Percentiles rank a stretch among this genome's conserved stretches.
phyloP scores from a whole-genome alignment of 2,797 vertebrate species.

The Avahi laniger region DNA sequence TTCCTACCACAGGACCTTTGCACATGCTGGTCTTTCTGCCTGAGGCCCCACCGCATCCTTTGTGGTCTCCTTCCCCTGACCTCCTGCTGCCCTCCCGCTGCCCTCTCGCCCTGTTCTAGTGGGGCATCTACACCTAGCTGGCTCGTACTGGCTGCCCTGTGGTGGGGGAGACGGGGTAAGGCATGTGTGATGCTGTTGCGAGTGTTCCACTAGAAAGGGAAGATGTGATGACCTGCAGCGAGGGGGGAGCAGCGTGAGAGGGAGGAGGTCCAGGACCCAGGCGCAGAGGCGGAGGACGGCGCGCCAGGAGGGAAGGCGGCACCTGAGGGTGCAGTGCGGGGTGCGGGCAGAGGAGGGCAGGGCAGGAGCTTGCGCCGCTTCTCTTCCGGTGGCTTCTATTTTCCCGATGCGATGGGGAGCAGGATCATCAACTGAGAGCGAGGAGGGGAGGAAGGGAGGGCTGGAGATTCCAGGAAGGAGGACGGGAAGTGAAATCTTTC shows the following conservation, averaged over 20 bases:
- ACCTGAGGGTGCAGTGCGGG: neutral
- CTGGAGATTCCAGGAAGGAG: neutral
- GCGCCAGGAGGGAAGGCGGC: accelerated
- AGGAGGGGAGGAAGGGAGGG: neutral
- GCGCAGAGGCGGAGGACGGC: accelerated
- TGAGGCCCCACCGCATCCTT: neutral
- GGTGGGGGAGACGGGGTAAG: neutral
- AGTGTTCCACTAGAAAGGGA: neutral
- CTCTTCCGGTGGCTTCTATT: neutral
- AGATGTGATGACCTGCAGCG: neutral
- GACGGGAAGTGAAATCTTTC: neutral
- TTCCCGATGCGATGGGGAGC: neutral
- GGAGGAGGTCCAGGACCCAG: neutral
- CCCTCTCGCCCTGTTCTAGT: neutral
- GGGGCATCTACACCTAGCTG: neutral
- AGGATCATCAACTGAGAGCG: neutral
- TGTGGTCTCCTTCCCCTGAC: neutral
- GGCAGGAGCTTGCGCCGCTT: neutral
- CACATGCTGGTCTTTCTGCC: neutral
- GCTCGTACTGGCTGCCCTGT: neutral
- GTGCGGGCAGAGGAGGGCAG: no score
- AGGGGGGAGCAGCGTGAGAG: neutral
- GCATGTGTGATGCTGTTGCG: neutral
- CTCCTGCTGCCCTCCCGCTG: neutral
- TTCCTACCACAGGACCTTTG: slow-evolving; percentile 9